Conservation (phyloP, 2,888 invertebrate genomes). For the Hetaerina titia region DNA sequence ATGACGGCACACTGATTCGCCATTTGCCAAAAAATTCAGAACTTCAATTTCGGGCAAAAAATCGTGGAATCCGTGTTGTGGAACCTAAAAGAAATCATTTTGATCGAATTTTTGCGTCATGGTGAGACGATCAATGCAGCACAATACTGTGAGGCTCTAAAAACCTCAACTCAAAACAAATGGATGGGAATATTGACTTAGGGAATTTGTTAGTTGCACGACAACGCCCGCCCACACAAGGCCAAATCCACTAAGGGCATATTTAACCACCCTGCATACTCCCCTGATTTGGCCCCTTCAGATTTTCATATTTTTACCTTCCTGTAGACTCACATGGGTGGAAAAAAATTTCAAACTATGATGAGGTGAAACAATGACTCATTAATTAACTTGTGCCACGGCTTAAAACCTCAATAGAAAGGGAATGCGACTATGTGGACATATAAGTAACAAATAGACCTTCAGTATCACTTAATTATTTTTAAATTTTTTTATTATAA, state of each 20-base stretch:
- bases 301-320: too few species aligned
- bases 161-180: constrained; percentile 38
- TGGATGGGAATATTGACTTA: not conserved
- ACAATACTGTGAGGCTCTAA: not conserved
- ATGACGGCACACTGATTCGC: not conserved
- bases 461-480: too few species aligned
- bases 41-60: not conserved
- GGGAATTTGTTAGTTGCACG: not conserved
- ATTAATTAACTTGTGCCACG: too few species aligned
- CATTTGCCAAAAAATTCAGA: constrained; percentile 27
- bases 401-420: too few species aligned
- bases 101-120: not conserved
- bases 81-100: not conserved
- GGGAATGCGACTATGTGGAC: too few species aligned
- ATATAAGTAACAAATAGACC: not conserved
- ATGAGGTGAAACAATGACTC: too few species aligned
- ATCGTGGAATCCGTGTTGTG: constrained; percentile 36
- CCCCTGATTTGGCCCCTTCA: too few species aligned
- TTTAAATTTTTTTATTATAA: too few species aligned
- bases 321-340: too few species aligned
- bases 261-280: too few species aligned
- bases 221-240: not conserved
- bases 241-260: not conserved
- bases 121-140: not conserved
- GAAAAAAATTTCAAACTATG: too few species aligned